Base-by-base conservation (phyloP, 2,797 vertebrate genomes). In the Cynodonichthys magdalenae region DNA sequence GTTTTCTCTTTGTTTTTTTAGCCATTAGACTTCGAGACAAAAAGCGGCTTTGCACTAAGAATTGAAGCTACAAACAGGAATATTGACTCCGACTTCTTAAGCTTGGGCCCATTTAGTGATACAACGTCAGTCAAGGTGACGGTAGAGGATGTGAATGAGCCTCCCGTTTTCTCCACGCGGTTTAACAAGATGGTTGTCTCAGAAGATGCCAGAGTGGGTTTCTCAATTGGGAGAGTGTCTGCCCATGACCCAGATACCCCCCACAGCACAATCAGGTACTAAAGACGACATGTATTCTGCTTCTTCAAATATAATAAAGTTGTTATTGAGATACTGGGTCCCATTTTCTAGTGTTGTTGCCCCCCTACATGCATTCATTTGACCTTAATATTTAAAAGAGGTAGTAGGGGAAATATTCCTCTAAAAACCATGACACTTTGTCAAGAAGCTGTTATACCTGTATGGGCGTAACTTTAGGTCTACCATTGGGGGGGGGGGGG, bases 61-160 rank as follows among this genome's bases (percentile, higher is more conserved):
- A 94, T 98, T 71, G 97, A 99, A 88, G 97, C 94, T 53, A 95
- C 96, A 7, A 99, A 99, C 84, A 93, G 94, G 77, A 93, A 97
- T 14, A 92, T 96, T 0, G 96, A 99, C 90, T 91, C 95, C 80
- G 93, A 94, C 58, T 98, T 98, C 77, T 79, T 96, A 59, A 96
- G 86, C 62, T 71, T 92, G 79, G 97, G 96, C n/a, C 95, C 96
- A 0, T 99, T 96, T 69, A 96, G 94, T 12, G 96, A 98, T 76
- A 95, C 92, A 0, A 93, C 95, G 0, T 93, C 93, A 0, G 92
- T 99, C 75, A 96, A 94, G 82, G 94, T 99, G 63, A 95, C 93
- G 0, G 95, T 98, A 45, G 95, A 96, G 59, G 96, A 99, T 0
- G 95, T 98, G 59, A 96, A 99, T 1, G 97, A 99, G 80, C 94